These are phyloP conservation scores for Sialis fuliginosa DNA, from an alignment of 2,888 invertebrate species.

Conservation along the genomic window DNA sequence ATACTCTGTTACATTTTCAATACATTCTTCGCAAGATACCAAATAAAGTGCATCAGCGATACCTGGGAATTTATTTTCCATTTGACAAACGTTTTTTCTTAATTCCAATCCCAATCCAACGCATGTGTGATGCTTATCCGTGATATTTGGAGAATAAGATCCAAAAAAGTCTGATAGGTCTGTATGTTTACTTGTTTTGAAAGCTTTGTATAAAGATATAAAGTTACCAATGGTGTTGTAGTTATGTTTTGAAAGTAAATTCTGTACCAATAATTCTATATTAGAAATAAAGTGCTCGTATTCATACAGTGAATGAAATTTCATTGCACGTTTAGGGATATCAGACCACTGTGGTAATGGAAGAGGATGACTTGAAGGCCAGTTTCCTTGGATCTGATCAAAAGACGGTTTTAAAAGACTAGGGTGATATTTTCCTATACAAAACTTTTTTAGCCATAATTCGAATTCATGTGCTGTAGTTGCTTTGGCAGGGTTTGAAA, in stretches of 20 bases:
- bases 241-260: constrained; percentile 64
- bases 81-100: constrained; percentile 39
- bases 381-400: constrained; percentile 32
- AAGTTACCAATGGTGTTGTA: constrained; percentile 84
- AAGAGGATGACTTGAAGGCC: constrained; percentile 51
- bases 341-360: constrained; percentile 60
- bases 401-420: constrained; percentile 14
- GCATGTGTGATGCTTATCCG: constrained; percentile 66
- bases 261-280: constrained; percentile 64
- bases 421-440: no score
- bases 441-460: no score
- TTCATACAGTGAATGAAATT: constrained; percentile 34
- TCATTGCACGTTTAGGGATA: constrained; percentile 26
- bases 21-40: constrained; percentile 78
- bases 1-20: constrained; percentile 39
- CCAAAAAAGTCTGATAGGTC: constrained; percentile 55
- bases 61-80: constrained; percentile 48
- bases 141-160: constrained; percentile 60
- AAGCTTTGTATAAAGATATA: constrained; percentile 45
- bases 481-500: constrained; percentile 3
- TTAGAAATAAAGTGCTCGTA: constrained; percentile 66
- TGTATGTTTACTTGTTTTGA: constrained; percentile 41
- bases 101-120: constrained; percentile 76
- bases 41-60: constrained; percentile 49
- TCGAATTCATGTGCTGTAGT: no score